A percentile compares a stretch with the other conserved stretches of the same genome.
These are phyloP conservation scores for Ciconia stormi DNA, from an alignment of 2,113 vertebrate species.

Conservation along the genomic window DNA sequence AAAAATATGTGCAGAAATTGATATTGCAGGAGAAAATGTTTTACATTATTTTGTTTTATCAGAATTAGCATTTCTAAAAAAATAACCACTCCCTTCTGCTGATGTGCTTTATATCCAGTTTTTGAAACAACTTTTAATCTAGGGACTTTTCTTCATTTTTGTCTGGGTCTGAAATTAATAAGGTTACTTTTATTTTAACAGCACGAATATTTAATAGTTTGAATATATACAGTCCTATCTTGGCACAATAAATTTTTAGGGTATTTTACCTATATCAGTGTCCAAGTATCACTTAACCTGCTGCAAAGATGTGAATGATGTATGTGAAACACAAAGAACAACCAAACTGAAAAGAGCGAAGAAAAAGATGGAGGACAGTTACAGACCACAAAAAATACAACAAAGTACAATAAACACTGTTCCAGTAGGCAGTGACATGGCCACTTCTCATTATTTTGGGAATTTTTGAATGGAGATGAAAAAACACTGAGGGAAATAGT, in stretches of 20 bases:
- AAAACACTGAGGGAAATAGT: background rate
- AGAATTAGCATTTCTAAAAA: background rate
- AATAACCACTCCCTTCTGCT: background rate
- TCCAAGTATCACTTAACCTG: background rate
- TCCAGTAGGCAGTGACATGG: background rate
- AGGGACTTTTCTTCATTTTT: background rate
- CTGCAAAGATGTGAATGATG: background rate
- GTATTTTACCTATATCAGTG: background rate
- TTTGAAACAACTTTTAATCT: background rate
- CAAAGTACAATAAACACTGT: background rate
- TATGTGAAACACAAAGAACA: background rate
- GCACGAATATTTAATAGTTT: background rate
- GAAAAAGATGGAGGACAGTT: background rate
- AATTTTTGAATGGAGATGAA: background rate
- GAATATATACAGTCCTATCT: background rate
- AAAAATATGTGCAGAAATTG: background rate
- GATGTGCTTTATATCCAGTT: background rate
- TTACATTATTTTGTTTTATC: background rate
- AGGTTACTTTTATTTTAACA: background rate
- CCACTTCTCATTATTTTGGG: accelerated
- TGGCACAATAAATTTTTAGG: background rate
- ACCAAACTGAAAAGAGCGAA: background rate
- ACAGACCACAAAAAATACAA: background rate
- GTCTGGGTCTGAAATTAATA: background rate
- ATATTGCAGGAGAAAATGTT: background rate